These are phyloP conservation scores for Nyleta sp. DNA, from an alignment of 2,888 invertebrate genomes.

Conservation along the genomic window DNA sequence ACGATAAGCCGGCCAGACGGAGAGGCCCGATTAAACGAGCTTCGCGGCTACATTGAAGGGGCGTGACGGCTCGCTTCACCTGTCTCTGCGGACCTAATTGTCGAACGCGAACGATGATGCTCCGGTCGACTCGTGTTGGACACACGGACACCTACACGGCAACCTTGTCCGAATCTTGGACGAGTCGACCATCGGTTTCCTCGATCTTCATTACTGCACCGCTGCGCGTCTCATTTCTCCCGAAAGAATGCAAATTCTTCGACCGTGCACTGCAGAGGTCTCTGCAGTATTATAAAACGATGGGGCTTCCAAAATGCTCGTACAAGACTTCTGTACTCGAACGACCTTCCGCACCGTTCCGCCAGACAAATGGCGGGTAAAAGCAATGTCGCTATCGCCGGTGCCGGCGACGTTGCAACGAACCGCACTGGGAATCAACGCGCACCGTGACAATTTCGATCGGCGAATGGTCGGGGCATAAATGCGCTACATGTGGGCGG, in stretches of 20 bases:
- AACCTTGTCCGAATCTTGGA: background rate
- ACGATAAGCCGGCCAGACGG: slow-evolving; percentile 68
- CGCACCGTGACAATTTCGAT: slow-evolving; percentile 59
- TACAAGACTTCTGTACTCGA: no score
- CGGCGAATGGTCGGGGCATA: slow-evolving; percentile 44
- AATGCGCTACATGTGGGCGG: slow-evolving; percentile 69
- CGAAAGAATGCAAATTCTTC: no score
- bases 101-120: slow-evolving; percentile 71
- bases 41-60: slow-evolving; percentile 76
- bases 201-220: no score
- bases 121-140: slow-evolving; percentile 62
- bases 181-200: no score
- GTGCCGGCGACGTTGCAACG: slow-evolving; percentile 22
- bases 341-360: background rate
- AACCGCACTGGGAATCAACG: slow-evolving; percentile 15
- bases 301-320: no score
- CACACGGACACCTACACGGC: slow-evolving; percentile 16
- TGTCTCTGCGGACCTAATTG: slow-evolving; percentile 75
- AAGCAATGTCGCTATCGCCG: slow-evolving; percentile 15
- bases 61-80: slow-evolving; percentile 78
- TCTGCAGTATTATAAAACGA: no score
- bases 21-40: slow-evolving; percentile 71
- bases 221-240: no score
- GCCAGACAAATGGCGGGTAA: background rate
- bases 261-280: no score